Percentiles rank a stretch among this genome's conserved stretches.
phyloP scores from a whole-genome alignment of 2,888 invertebrate genomes.

The Ochropleura plecta region DNA sequence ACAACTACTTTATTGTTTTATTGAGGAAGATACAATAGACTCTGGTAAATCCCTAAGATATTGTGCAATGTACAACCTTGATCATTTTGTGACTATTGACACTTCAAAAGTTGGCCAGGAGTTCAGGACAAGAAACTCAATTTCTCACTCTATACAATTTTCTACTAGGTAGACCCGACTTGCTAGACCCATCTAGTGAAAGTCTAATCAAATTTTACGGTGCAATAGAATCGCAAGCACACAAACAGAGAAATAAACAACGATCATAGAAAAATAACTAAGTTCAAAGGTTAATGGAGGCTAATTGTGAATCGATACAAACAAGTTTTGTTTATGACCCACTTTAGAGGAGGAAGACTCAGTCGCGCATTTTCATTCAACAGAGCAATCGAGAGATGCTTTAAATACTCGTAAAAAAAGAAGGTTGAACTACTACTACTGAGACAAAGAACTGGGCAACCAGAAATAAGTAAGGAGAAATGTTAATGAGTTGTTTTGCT shows the following conservation, averaged over 20 bases:
- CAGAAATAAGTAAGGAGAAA: background rate
- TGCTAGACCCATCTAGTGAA: conserved; percentile 44
- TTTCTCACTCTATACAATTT: background rate
- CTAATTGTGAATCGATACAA: conserved; percentile 60
- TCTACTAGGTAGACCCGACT: background rate
- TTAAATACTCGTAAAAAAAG: background rate
- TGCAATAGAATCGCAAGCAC: conserved; percentile 43
- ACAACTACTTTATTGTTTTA: background rate
- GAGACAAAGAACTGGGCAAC: background rate
- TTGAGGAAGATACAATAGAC: background rate
- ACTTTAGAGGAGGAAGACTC: conserved; percentile 35
- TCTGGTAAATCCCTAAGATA: conserved; percentile 6
- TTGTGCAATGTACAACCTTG: background rate
- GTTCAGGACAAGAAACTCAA: background rate
- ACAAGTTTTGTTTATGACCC: conserved; percentile 57
- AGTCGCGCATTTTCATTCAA: conserved; percentile 35
- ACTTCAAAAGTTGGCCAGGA: background rate
- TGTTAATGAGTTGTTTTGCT: background rate
- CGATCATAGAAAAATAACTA: conserved; percentile 34
- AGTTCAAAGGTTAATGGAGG: conserved; percentile 63
- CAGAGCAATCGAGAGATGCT: conserved; percentile 9
- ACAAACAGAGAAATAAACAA: conserved; percentile 44
- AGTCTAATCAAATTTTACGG: conserved; percentile 55
- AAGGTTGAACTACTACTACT: conserved; percentile 7
- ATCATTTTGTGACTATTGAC: background rate